These are phyloP conservation scores for Vanessa atalanta DNA, from an alignment of 1,140 invertebrate genomes.

Conservation along the genomic window DNA sequence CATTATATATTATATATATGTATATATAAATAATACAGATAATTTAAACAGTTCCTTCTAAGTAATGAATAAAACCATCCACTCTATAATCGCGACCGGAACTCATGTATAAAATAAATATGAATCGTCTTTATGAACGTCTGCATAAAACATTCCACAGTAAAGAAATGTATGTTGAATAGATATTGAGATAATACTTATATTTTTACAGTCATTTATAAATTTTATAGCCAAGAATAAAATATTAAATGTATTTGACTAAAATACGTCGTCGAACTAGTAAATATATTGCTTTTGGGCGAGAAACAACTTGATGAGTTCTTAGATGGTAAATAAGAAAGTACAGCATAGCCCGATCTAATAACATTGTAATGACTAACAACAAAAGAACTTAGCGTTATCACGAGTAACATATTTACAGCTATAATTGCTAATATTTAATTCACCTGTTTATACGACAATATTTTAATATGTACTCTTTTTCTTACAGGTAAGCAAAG, in stretches of 20 bases:
- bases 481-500: constrained; percentile 46
- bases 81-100: constrained; percentile 25
- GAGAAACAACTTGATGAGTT: no score
- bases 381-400: no score
- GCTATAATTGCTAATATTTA: no score
- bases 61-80: constrained; percentile 18
- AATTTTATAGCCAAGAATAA: constrained; percentile 4
- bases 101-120: constrained; percentile 34
- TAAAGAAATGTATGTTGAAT: constrained; percentile 11
- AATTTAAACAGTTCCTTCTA: neutral
- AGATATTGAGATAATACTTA: constrained; percentile 15
- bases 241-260: neutral
- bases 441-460: neutral
- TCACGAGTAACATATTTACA: no score
- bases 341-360: no score
- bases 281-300: neutral
- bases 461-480: constrained; percentile 17
- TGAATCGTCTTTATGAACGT: constrained; percentile 31
- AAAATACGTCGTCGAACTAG: neutral
- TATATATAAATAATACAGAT: constrained; percentile 1
- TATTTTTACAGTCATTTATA: constrained; percentile 10
- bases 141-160: constrained; percentile 18
- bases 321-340: no score
- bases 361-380: no score
- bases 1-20: neutral